These are phyloP conservation scores for Julus scanicus DNA, from an alignment of 2,888 invertebrate species.

Conservation along the genomic window DNA sequence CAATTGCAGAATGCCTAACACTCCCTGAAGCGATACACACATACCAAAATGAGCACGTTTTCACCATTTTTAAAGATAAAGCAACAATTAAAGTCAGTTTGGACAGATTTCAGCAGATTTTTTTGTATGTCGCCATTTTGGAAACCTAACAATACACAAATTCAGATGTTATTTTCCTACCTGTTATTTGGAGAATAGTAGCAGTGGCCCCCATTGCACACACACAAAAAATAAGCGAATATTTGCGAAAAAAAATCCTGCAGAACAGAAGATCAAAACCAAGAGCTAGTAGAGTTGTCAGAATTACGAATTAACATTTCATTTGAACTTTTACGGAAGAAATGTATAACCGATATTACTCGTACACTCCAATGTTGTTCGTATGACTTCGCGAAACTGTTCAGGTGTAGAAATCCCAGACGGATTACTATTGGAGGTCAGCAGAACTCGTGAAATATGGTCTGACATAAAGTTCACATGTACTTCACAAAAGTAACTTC, in stretches of 20 bases:
- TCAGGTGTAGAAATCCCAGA: neutral
- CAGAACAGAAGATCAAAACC: neutral
- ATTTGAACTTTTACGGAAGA: neutral
- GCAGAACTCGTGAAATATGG: neutral
- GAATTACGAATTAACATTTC: neutral
- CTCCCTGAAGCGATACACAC: no score
- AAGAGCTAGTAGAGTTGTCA: neutral
- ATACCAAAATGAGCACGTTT: no score
- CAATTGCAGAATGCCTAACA: no score
- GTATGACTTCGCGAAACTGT: neutral
- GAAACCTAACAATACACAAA: neutral
- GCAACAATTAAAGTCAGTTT: no score
- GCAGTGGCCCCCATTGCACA: conserved; percentile 49
- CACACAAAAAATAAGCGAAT: neutral
- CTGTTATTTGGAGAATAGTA: conserved; percentile 50
- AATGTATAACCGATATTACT: conserved; percentile 14
- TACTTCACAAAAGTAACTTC: neutral
- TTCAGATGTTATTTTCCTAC: conserved; percentile 34
- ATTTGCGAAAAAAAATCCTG: neutral
- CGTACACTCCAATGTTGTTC: neutral
- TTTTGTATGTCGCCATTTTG: neutral
- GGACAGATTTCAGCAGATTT: no score
- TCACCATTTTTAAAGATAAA: no score
- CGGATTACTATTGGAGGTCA: neutral
- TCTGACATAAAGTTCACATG: neutral